Base-by-base conservation (phyloP, 1,140 invertebrate genomes). In the Teleopsis dalmanni region DNA sequence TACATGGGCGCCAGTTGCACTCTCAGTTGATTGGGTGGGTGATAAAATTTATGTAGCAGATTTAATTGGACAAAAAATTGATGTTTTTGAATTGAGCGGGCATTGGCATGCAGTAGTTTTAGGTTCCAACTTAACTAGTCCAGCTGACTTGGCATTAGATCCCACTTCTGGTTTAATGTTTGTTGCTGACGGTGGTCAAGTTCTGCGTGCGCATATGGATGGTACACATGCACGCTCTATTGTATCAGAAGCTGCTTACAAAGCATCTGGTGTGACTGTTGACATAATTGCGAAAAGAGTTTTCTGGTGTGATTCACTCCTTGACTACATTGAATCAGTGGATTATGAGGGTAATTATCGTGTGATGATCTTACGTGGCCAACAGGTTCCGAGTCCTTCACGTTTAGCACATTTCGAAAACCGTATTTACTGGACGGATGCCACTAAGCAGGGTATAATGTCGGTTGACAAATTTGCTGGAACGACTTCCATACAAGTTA, bases 261-360 rank as follows among this genome's bases (percentile, higher is more conserved):
- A 88, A 73, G 92, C 88, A 2, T 87, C 84, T 16, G 92, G 88
- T 31, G 79, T 95, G 1, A 80, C 90, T 0, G 81, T 90, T 0
- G 91, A 92, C 70, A 86, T 91, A 6, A 87, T 95, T 6, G 83
- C 85, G 0, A 83, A 87, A 62, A 75, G 93, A 29, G 80, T 99
- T 8, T 97, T 93, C 72, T 99, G 95, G 89, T 96, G 92, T 58
- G 95, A 98, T 70, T 89, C 89, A 0, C 75, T 96, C 6, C 71
- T 98, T 29, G 95, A 98, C 72, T 98, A 97, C 65, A 98, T 99
- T 52, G 95, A 98, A 65, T 95, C 92, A 0, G 90, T 95, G 2
- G 89, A 97, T 66, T 99, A 98, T 63, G 83, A 95, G 50, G 96
- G 95, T 1, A 76, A 80, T 14, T 78, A 86, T 50, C 75, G 90